Conservation (phyloP, 1,140 invertebrate species). For the Brachionus koreanus region DNA sequence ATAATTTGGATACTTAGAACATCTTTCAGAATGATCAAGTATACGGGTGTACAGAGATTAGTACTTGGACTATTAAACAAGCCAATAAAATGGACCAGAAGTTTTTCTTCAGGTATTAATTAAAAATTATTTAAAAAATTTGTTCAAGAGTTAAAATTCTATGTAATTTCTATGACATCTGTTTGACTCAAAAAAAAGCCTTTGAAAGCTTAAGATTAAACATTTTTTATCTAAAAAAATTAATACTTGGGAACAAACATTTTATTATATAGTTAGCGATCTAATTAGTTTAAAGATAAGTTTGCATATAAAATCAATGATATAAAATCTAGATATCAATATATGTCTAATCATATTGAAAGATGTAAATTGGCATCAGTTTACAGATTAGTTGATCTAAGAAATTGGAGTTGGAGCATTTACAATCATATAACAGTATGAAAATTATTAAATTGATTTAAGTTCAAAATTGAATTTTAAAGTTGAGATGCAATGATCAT, state of each 20-base stretch:
- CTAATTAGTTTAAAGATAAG: neutral
- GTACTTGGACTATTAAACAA: neutral
- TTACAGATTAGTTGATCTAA: constrained; percentile 88
- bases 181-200: too few species aligned
- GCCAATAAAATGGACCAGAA: neutral
- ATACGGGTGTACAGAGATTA: neutral
- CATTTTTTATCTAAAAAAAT: too few species aligned
- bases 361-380: constrained; percentile 80
- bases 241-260: neutral
- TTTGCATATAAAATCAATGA: neutral
- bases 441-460: constrained; percentile 40
- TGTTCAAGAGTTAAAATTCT: neutral
- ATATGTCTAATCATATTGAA: neutral
- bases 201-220: too few species aligned
- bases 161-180: too few species aligned
- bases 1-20: neutral
- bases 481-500: constrained; percentile 84
- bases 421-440: constrained; percentile 72
- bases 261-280: too few species aligned
- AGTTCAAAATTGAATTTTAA: neutral
- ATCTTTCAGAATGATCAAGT: constrained; percentile 11
- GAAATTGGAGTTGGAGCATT: constrained; percentile 87
- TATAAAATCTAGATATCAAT: neutral
- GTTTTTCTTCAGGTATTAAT: neutral
- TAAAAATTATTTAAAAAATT: neutral